phyloP scores from a whole-genome alignment of 2,113 vertebrate species.

The Pardalotus punctatus region DNA sequence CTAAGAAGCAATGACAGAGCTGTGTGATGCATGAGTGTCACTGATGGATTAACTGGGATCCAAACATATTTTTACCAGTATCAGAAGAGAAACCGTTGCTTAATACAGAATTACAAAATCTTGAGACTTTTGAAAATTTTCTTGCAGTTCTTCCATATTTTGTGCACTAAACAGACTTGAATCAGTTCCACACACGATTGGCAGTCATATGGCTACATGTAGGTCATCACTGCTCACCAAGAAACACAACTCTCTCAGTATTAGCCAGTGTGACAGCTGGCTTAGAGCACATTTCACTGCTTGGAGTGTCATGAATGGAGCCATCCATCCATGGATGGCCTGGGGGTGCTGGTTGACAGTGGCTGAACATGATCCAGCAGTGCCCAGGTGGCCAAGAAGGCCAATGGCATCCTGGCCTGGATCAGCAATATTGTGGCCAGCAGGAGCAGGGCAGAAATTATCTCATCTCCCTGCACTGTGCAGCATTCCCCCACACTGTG shows the following conservation, averaged over 20 bases:
- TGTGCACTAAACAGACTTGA: not conserved
- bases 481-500: not conserved
- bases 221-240: not conserved
- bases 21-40: not conserved
- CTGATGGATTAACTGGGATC: not conserved
- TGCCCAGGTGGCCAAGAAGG: not conserved
- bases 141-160: not conserved
- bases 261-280: not conserved
- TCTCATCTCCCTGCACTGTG: not conserved
- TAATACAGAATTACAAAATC: not conserved
- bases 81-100: not conserved
- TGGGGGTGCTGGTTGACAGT: accelerated
- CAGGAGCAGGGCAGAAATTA: not conserved
- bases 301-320: not conserved
- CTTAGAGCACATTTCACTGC: not conserved
- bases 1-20: not conserved
- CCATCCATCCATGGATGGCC: not conserved
- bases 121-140: not conserved
- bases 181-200: not conserved
- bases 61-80: not conserved
- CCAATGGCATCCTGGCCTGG: not conserved
- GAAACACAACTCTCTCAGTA: not conserved
- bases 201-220: not conserved
- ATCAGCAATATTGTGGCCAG: not conserved
- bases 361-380: not conserved